Evolutionary conservation across 2,113 vertebrate species (phyloP), one percentile per base, ranked within the genome.

Genomic region (Siniperca knerii): DNA sequence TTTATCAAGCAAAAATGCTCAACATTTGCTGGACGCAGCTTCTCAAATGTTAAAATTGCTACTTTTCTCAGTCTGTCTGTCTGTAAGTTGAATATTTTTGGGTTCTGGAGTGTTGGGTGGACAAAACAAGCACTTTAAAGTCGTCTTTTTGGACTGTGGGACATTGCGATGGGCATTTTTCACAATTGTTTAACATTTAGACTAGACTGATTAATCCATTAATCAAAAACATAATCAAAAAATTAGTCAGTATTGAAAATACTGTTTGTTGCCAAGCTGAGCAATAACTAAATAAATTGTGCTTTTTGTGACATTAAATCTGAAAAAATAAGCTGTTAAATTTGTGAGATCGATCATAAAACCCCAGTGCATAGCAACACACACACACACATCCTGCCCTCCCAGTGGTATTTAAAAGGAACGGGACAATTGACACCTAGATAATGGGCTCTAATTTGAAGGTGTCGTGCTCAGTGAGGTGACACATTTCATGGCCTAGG

Each of bases 381-480:
- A 44, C 40, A 77, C 58, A 88, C 78, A 70, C 74, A 82, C 71
- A 83, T 92, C 93, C 94, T 93, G 90, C 88, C 90, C 66, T 79
- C 89, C 93, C 82, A 84, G 48, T 37, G 75, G 92, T 89, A 90
- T 96, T 89, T 89, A 89, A 92, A 94, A 95, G 88, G 93, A 91
- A 83, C 94, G 89, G 90, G 93, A 89, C 89, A 93, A 92, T 93
- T 97, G 96, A 96, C 96, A 96, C 91, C 93, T 93, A 85, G 92
- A 94, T 97, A 97, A 97, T 96, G 94, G 95, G 91, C 92, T 96
- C 91, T 95, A 96, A 94, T 97, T 96, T 96, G 92, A 95, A 92
- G 93, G 91, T 96, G 96, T 97, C 96, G 94, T 86, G 95, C 94
- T 95, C 96, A 84, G 92, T 75, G 90, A 93, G 95, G 91, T 91